phyloP scores from a whole-genome alignment of 2,797 vertebrate genomes.

The Clamator glandarius region DNA sequence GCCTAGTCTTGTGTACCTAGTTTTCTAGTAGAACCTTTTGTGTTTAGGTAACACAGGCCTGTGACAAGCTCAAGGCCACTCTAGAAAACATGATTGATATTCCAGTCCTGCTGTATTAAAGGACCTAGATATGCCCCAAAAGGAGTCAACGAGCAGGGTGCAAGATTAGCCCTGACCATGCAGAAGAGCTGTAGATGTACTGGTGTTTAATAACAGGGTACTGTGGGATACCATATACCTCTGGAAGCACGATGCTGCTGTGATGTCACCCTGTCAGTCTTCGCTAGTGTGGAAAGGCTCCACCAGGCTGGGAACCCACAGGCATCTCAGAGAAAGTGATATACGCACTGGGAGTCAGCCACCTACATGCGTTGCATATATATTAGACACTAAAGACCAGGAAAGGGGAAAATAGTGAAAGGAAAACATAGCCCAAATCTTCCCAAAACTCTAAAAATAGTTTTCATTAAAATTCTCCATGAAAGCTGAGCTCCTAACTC shows the following conservation, averaged over 20 bases:
- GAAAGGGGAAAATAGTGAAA: background rate
- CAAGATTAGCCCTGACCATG: background rate
- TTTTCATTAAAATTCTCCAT: background rate
- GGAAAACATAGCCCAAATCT: background rate
- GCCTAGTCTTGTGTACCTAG: no score
- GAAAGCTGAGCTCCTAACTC: background rate
- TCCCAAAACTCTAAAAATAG: background rate
- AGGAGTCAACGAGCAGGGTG: background rate
- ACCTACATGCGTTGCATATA: background rate
- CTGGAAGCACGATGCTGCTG: background rate
- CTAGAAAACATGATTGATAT: no score
- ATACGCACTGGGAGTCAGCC: background rate
- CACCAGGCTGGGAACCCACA: background rate
- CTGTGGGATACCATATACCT: background rate
- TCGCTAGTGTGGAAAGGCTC: background rate
- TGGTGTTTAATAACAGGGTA: accelerated
- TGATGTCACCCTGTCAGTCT: background rate
- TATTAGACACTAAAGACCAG: background rate
- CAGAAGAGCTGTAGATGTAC: background rate
- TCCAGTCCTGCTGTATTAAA: no score
- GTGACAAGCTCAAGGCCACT: no score
- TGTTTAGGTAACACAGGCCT: no score
- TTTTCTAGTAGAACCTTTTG: no score
- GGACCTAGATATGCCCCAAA: background rate
- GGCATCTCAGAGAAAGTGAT: background rate